These are phyloP conservation scores for Gephyroberyx darwinii DNA, from an alignment of 2,797 vertebrate species.

Conservation along the genomic window DNA sequence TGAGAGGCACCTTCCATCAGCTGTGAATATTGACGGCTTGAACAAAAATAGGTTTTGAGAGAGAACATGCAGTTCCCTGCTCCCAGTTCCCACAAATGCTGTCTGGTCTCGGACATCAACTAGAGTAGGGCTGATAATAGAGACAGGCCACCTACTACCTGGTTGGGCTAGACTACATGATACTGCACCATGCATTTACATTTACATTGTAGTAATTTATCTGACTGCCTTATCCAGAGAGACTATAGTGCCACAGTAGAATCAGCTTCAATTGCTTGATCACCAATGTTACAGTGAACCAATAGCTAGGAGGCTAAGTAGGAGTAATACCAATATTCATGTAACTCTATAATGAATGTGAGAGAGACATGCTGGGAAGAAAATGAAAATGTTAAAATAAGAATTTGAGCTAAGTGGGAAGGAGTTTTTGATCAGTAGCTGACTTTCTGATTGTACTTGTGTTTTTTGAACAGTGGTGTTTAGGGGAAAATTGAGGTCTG, in stretches of 20 bases:
- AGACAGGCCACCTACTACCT: neutral
- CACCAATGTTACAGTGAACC: no score
- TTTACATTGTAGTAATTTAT: no score
- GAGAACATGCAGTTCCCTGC: neutral
- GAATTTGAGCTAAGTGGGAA: no score
- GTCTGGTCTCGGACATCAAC: conserved; percentile 19
- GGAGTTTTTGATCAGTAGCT: no score
- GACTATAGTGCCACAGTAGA: neutral
- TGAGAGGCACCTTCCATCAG: conserved; percentile 59
- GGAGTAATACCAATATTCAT: no score
- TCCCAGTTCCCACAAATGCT: conserved; percentile 1
- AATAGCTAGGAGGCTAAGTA: no score
- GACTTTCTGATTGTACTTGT: no score
- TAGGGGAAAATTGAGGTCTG: conserved; percentile 2
- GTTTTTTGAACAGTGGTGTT: neutral
- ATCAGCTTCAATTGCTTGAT: neutral
- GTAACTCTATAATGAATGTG: neutral
- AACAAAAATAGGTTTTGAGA: conserved; percentile 37
- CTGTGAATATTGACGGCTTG: conserved; percentile 59
- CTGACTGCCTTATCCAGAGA: neutral
- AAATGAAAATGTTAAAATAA: no score
- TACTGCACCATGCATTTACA: neutral
- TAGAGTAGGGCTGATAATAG: neutral
- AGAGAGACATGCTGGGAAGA: neutral
- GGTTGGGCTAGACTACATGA: neutral